These are phyloP conservation scores for Rhagonycha lutea DNA, from an alignment of 2,888 invertebrate genomes.

Conservation along the genomic window DNA sequence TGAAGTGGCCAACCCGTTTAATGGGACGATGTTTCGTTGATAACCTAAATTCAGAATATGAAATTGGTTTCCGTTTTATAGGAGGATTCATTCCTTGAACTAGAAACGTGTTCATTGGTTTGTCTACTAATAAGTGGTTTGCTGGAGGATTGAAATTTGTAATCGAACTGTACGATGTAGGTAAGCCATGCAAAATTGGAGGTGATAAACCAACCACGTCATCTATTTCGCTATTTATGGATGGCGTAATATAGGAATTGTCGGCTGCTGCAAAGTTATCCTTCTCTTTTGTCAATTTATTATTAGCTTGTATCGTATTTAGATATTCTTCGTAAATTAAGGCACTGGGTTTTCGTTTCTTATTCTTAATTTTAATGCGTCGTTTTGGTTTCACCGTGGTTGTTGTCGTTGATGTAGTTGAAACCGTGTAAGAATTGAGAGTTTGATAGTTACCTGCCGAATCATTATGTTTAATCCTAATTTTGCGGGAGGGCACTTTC, in stretches of 20 bases:
- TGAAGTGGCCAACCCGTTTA: slow-evolving; percentile 10
- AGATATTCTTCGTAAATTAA: slow-evolving; percentile 18
- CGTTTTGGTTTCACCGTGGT: slow-evolving; percentile 11
- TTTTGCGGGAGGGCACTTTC: slow-evolving; percentile 9
- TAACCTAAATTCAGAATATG: slow-evolving; percentile 43
- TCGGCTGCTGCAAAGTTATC: not conserved
- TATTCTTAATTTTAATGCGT: slow-evolving; percentile 1
- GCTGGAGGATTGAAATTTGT: not conserved
- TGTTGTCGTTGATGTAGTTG: slow-evolving; percentile 24
- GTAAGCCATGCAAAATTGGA: not conserved
- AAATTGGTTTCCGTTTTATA: slow-evolving; percentile 37
- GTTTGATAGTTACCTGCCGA: not conserved
- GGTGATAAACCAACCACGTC: slow-evolving; percentile 15
- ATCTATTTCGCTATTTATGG: not conserved
- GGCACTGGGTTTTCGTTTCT: slow-evolving; percentile 18
- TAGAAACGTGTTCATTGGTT: slow-evolving; percentile 43
- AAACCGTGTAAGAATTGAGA: slow-evolving; percentile 9
- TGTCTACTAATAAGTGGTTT: not conserved
- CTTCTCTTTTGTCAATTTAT: not conserved
- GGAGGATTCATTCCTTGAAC: slow-evolving; percentile 53
- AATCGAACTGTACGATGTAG: not conserved
- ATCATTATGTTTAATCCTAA: slow-evolving; percentile 8
- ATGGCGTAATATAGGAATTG: not conserved
- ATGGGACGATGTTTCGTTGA: slow-evolving; percentile 6
- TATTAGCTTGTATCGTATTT: not conserved